These are phyloP conservation scores for Chelonia mydas DNA, from an alignment of 2,797 vertebrate species.

Conservation along the genomic window DNA sequence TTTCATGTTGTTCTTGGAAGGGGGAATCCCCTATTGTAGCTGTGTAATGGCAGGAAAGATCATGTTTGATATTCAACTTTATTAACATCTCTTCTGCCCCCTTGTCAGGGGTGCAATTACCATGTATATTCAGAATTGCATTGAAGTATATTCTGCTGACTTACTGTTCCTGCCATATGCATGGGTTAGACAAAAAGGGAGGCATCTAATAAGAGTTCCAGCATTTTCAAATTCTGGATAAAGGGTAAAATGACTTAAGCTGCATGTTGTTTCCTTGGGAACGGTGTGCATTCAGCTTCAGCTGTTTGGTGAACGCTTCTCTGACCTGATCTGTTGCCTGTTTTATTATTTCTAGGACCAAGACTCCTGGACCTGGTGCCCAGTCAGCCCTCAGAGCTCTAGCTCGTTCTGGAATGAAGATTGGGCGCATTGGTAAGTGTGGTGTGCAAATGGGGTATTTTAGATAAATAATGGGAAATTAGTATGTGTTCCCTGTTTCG, in stretches of 20 bases:
- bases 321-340: neutral
- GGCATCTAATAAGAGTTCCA: neutral
- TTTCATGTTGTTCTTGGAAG: neutral
- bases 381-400: slow-evolving; percentile 97
- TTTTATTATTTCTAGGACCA: slow-evolving; percentile 85
- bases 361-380: slow-evolving; percentile 97
- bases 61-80: neutral
- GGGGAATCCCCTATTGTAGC: neutral
- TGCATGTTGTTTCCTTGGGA: neutral
- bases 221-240: neutral
- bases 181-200: neutral
- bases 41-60: neutral
- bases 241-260: neutral
- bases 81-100: neutral
- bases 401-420: slow-evolving; percentile 98
- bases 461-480: neutral
- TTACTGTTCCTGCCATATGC: neutral
- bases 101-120: neutral
- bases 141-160: neutral
- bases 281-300: neutral
- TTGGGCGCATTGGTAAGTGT: slow-evolving; percentile 93
- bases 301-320: neutral
- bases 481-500: neutral
- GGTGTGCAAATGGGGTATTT: neutral
- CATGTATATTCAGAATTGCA: neutral